Percentiles rank a stretch among this genome's conserved stretches.
Conservation (phyloP, 1,140 invertebrate genomes). For the Palaemon carinicauda region DNA sequence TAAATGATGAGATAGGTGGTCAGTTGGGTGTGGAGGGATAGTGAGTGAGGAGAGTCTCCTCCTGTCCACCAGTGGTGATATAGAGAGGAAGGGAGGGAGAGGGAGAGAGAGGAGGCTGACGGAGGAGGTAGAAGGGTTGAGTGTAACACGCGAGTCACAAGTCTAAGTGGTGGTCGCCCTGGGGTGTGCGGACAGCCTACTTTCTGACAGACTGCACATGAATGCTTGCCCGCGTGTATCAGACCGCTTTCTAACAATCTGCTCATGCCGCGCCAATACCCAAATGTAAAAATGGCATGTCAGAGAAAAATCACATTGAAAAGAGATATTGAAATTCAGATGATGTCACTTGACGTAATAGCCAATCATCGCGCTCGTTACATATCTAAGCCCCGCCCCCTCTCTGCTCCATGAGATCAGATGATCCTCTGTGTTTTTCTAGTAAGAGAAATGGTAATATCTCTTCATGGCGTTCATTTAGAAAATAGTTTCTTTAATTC, state of each 20-base stretch:
- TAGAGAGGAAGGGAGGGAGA: background rate
- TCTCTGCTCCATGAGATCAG: slow-evolving; percentile 43
- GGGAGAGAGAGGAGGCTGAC: background rate
- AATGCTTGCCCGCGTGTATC: slow-evolving; percentile 56
- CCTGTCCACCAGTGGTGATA: background rate
- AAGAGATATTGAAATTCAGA: slow-evolving; percentile 59
- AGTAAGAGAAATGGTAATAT: background rate
- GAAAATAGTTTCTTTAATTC: too few relatives aligned
- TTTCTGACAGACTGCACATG: slow-evolving; percentile 58
- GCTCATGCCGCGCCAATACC: slow-evolving; percentile 58
- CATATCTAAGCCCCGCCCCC: slow-evolving; percentile 51
- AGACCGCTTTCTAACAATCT: slow-evolving; percentile 56
- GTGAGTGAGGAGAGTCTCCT: background rate
- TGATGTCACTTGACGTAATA: slow-evolving; percentile 57
- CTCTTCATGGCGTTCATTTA: too few relatives aligned
- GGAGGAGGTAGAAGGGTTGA: slow-evolving; percentile 7
- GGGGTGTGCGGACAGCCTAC: slow-evolving; percentile 54
- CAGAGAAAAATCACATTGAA: slow-evolving; percentile 58
- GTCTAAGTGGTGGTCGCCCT: slow-evolving; percentile 50
- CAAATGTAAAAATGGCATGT: slow-evolving; percentile 59
- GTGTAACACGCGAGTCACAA: slow-evolving; percentile 35
- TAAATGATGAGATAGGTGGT: slow-evolving; percentile 54
- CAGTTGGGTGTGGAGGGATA: background rate
- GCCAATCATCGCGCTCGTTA: slow-evolving; percentile 57
- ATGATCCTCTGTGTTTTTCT: slow-evolving; percentile 41